Base-by-base conservation (phyloP, 2,113 vertebrate genomes). In the Brachyhypopomus occidentalis region DNA sequence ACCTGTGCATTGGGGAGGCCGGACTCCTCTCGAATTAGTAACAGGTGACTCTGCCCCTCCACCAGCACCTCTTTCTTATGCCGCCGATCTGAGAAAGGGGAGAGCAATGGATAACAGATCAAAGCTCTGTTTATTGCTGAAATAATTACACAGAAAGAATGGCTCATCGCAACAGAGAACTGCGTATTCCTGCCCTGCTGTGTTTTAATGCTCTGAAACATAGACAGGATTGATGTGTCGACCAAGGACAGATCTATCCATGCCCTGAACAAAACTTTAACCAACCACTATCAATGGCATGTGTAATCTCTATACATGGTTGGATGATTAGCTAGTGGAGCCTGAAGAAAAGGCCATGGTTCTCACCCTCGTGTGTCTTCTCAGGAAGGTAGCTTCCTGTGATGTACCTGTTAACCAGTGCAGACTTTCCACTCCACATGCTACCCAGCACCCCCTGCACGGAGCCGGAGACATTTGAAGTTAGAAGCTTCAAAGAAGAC, bases 31-130 rank as follows among this genome's bases (percentile, higher is more conserved):
- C 97, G 94, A 88, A 99, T 97, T 86, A 98, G 91, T 85, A 99
- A 86, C 74, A 99, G 91, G 82, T 98, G 93, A 91, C 95, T 97
- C 84, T 97, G 97, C 45, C 97, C 96, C 0, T 99, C 96, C 9
- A 97, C 94, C 30, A 92, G 84, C 84, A 97, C 93, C 88, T 99
- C 97, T 69, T 97, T 98, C 90, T 99, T 99, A 90, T 96, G 95
- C 81, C 97, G 93, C 0, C 95, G 96, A 45, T 95, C 97, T 99
- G 92, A 75, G 45, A 60, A 60, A 69, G 36, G 6, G 82, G 45
- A 80, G 6, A 25, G 78, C 0, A 60, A 17, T 11, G 22, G 41
- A 25, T 55, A 56, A 8, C 36, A 1, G 20, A 45, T 5, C 27
- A 1, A 59, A 76, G 23, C 2, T 16, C 19, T 14, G 2, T 27